Base-by-base conservation (phyloP, 1,140 invertebrate genomes). In the Acyrthosiphon pisum region DNA sequence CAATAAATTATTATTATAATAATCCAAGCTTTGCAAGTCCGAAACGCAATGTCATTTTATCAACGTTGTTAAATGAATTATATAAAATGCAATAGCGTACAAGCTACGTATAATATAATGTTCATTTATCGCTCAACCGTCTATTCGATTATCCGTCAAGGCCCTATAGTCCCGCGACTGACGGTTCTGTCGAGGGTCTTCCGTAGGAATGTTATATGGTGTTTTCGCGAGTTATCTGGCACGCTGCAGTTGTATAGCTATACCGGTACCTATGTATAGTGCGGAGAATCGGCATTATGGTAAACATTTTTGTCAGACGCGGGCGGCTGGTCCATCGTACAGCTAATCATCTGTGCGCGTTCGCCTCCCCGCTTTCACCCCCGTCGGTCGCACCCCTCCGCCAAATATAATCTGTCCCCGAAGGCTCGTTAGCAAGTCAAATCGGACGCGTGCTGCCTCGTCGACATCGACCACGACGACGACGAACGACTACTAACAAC, bases 361-460 rank as follows among this genome's bases (percentile, higher is more conserved):
- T n/a, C 20, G 0, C 2, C 14, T 14, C 6, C 35, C 35, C 22
- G 35, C 3, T 68, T 76, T 76, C n/a, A 22, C 37, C 14, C 88
- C 84, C 9, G 14, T 48, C 90, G 0, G 26, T 50, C 23, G 3
- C 44, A 9, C 46, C 3, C 41, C 30, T n/a, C 46, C n/a, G 6
- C 48, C 30, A 4, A 22, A 50, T 26, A 41, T 84, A 86, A 93
- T 84, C 76, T 83, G 68, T 84, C 91, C 91, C 91, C n/a, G 48
- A n/a, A 56, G 81, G 81, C 91, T 93, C 91, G 91, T 93, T 93
- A 93, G 91, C 91, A 37, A 93, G 91, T 93, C 91, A 93, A 93
- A 86, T 86, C 81, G 35, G 91, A 86, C 91, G 91, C 81, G 91
- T 86, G 81, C 89, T 22, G 89, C 89, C 14, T 56, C 56, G 50